Evolutionary conservation across 2,113 vertebrate genomes (phyloP).

Genomic region (Serinus canaria): DNA sequence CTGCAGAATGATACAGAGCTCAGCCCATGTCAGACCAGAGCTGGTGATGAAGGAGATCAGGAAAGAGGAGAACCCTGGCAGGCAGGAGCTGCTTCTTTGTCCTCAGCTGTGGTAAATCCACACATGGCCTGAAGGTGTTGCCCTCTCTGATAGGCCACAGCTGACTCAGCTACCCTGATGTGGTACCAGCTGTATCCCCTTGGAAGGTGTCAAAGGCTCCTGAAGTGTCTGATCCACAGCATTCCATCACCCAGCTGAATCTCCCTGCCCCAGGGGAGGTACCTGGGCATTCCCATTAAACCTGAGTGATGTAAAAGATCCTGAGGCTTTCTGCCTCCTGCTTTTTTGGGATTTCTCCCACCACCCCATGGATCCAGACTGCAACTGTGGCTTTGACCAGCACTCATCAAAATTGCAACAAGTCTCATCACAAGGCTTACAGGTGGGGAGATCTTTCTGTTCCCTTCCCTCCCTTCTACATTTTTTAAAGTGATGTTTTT

Average conservation of each 20-base stretch:
- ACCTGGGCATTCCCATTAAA: neutral
- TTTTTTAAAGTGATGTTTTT: neutral
- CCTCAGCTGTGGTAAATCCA: neutral
- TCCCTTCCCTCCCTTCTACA: neutral
- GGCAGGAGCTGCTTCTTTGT: neutral
- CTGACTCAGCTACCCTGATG: neutral
- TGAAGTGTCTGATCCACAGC: neutral
- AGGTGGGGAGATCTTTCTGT: neutral
- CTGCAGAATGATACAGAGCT: neutral
- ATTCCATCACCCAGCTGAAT: fast-evolving
- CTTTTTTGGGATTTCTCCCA: neutral
- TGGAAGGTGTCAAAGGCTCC: neutral
- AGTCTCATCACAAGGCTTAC: fast-evolving
- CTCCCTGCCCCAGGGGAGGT: neutral
- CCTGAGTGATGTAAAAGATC: fast-evolving
- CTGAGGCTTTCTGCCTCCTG: fast-evolving
- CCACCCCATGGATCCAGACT: neutral
- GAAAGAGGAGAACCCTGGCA: neutral
- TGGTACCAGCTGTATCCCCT: neutral
- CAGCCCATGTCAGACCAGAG: neutral
- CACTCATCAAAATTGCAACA: neutral
- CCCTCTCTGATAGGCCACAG: neutral
- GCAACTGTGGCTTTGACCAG: fast-evolving
- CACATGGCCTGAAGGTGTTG: neutral
- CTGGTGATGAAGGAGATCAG: fast-evolving